Evolutionary conservation across 2,797 vertebrate genomes (phyloP), one percentile per base, ranked within the genome.

Genomic region (Zalophus californianus): DNA sequence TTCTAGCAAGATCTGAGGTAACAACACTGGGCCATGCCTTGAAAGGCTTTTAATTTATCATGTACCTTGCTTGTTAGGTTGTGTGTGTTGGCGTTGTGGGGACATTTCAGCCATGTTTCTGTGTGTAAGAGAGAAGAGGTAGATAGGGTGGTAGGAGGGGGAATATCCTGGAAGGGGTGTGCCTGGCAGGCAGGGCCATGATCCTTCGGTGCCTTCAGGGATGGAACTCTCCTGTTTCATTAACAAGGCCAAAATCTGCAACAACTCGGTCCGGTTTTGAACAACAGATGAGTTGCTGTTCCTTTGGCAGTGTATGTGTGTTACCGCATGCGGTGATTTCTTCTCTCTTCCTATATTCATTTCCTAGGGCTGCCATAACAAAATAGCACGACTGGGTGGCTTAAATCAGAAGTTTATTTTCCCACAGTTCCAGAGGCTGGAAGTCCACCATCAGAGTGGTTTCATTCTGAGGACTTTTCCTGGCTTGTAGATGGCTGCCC

Each of bases 1-100:
- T 97, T 98, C 95, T 97, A 41, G n/a, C 87, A 75, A 94, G 29
- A 95, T 72, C 14, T 89, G 84, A 70, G 25, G 62, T 94, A 82
- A 92, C 62, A 94, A 35, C 18, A 89, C 78, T 20, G 9, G 92
- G 77, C 62, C 78, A 77, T 68, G 78, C 29, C 84, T 89, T 90
- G 90, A 97, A 62, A 94, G 64, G 68, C 9, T 58, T 72, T 93
- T 97, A 32, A 64, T 98, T 93, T 96, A 68, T 98, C 87, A 1
- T 96, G 89, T 97, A 32, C 92, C 90, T 96, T 62, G 15, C 94
- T 95, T 83, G 56, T 96, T 85, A 75, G 64, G 56, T 70, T 50
- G 11, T 96, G 82, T 62, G 20, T 95, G 29, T 91, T 32, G 35
- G 89, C 70, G 4, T 94, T 44, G 48, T 13, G 32, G 54, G 62